Percentiles rank a stretch among this genome's conserved stretches.
These are phyloP conservation scores for Parascotia fuliginaria DNA, from an alignment of 2,888 invertebrate genomes.

Conservation along the genomic window DNA sequence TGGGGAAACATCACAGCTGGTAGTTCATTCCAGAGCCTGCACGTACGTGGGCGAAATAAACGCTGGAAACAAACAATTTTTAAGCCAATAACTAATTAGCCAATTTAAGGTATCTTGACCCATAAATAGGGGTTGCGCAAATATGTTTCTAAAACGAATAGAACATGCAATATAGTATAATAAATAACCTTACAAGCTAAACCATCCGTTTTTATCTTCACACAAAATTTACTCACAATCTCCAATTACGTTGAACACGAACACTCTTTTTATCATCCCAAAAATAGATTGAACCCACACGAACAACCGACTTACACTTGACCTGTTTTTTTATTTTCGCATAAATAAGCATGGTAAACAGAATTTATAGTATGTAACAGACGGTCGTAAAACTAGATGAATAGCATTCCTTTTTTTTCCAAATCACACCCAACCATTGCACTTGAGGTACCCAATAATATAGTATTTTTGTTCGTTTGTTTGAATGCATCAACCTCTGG, in stretches of 20 bases:
- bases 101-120: no score
- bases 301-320: constrained; percentile 16
- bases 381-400: constrained; percentile 37
- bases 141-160: no score
- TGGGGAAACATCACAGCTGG: no score
- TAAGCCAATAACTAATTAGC: no score
- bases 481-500: no score
- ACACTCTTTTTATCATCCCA: not conserved
- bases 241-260: constrained; percentile 1
- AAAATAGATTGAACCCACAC: constrained; percentile 12
- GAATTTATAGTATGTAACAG: constrained; percentile 35
- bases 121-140: no score
- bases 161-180: no score
- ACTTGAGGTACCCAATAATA: constrained; percentile 8
- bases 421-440: constrained; percentile 9
- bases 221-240: not conserved
- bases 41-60: no score
- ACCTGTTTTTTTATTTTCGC: constrained; percentile 36
- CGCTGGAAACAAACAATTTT: no score
- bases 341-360: constrained; percentile 42
- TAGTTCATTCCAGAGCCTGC: no score
- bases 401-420: constrained; percentile 15
- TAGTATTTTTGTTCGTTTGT: no score
- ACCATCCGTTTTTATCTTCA: constrained; percentile 1
- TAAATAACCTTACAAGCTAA: no score